phyloP scores from a whole-genome alignment of 2,888 invertebrate species.

The Dichetophora obliterata region DNA sequence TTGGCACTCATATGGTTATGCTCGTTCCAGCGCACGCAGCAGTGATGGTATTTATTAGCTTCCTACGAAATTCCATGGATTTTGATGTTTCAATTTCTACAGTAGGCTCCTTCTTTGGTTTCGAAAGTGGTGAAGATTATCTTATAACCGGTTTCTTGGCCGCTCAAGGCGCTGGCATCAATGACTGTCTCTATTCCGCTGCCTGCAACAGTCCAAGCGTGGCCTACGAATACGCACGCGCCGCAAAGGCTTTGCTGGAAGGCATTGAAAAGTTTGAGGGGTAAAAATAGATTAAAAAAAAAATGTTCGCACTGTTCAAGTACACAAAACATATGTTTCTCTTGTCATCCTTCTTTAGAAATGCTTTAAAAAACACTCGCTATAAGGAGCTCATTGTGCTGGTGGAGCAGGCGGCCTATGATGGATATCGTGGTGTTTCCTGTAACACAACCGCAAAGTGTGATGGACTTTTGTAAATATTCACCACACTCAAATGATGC shows the following conservation, averaged over 20 bases:
- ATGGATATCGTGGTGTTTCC: conserved; percentile 74
- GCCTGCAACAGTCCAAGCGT: conserved; percentile 80
- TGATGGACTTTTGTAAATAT: conserved; percentile 53
- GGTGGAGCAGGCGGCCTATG: conserved; percentile 77
- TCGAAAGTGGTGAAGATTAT: conserved; percentile 79
- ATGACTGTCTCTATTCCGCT: conserved; percentile 81
- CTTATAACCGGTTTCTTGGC: conserved; percentile 72
- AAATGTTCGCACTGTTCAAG: too few species aligned
- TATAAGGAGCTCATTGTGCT: conserved; percentile 77
- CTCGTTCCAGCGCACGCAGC: conserved; percentile 62
- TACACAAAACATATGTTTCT: too few species aligned
- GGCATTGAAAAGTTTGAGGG: conserved; percentile 78
- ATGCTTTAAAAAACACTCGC: conserved; percentile 70
- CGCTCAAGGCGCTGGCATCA: conserved; percentile 81
- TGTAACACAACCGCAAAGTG: conserved; percentile 74
- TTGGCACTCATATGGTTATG: conserved; percentile 72
- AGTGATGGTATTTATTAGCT: conserved; percentile 30
- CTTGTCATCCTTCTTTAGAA: conserved; percentile 47
- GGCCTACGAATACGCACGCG: conserved; percentile 81
- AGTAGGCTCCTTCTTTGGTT: conserved; percentile 51
- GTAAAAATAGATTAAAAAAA: conserved; percentile 67
- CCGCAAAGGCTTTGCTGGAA: conserved; percentile 82
- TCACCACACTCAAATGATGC: neutral
- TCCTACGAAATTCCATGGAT: neutral
- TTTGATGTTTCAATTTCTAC: neutral